Base-by-base conservation (phyloP, 2,113 vertebrate genomes). In the Clupea harengus region DNA sequence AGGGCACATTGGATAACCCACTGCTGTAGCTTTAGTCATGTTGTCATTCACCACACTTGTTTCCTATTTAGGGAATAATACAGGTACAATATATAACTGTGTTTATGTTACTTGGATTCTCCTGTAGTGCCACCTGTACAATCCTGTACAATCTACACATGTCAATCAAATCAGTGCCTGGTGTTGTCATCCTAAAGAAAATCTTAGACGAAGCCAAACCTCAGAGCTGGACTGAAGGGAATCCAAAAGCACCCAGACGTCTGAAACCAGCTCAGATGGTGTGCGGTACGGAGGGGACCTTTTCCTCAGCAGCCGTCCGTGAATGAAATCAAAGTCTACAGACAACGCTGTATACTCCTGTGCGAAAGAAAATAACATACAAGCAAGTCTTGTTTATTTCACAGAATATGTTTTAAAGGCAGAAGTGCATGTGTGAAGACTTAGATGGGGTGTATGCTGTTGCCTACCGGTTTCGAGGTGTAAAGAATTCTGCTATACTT, bases 211-310 rank as follows among this genome's bases (percentile, higher is more conserved):
- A 7, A 20, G 15, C 64, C n/a, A 67, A 87, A 92, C 92, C 91
- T 90, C 50, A 1, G 86, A 64, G 47, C 57, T 85, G 50, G 81
- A 64, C 15, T 39, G 44, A 25, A 90, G 54, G 46, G 84, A 85
- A 44, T 89, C 84, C 81, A 92, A 81, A 44, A 91, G 75, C n/a
- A 87, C 83, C 92, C 91, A 92, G 45, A 92, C 5, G 32, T 92
- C 92, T 9, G 90, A 90, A 11, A 93, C 88, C 25, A 93, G 86
- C 85, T 93, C 92, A 54, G 90, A 88, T 0, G 89, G 85, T 5
- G 91, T 91, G 9, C 90, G 86, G 81, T 91, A 93, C 0, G 91
- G 85, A 4, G 92, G 92, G 0, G 64, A 88, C 9, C 57, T 49
- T 46, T 86, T 90, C 52, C 88, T 89, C 20, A 86, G 67, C 80